Conservation (phyloP, 2,888 invertebrate genomes). For the Tachina lurida region DNA sequence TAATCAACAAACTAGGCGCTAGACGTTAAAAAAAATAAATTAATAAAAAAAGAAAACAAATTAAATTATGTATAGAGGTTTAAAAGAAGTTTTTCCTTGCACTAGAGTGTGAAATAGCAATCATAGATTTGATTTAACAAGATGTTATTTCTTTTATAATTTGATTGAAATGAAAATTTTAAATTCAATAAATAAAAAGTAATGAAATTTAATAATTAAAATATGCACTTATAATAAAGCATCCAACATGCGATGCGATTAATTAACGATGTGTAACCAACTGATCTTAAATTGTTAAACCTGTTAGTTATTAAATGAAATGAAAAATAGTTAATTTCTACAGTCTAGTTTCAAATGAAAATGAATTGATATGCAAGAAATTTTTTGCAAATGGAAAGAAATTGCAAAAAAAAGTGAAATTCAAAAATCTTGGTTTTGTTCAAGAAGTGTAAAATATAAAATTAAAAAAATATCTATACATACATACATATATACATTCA, state of each 20-base stretch:
- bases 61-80: neutral
- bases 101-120: neutral
- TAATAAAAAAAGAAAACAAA: slow-evolving; percentile 9
- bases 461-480: neutral
- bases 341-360: slow-evolving; percentile 45
- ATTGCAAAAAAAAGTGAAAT: slow-evolving; percentile 42
- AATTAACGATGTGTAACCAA: slow-evolving; percentile 63
- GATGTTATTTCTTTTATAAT: neutral
- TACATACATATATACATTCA: neutral
- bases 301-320: slow-evolving; percentile 52
- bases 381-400: neutral
- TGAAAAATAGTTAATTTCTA: slow-evolving; percentile 38
- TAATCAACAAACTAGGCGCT: slow-evolving; percentile 58
- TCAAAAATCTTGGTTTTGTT: neutral
- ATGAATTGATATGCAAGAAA: slow-evolving; percentile 34
- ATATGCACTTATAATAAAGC: slow-evolving; percentile 23
- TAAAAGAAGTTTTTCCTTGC: neutral
- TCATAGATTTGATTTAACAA: slow-evolving; percentile 7
- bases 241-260: neutral
- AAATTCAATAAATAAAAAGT: slow-evolving; percentile 5
- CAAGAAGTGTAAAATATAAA: neutral
- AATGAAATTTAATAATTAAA: slow-evolving; percentile 9
- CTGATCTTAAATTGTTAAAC: slow-evolving; percentile 61
- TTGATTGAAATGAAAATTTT: neutral
- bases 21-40: neutral